A percentile compares a stretch with the other conserved stretches of the same genome.
phyloP scores from a whole-genome alignment of 2,888 invertebrate genomes.

The Apotomis betuletana region DNA sequence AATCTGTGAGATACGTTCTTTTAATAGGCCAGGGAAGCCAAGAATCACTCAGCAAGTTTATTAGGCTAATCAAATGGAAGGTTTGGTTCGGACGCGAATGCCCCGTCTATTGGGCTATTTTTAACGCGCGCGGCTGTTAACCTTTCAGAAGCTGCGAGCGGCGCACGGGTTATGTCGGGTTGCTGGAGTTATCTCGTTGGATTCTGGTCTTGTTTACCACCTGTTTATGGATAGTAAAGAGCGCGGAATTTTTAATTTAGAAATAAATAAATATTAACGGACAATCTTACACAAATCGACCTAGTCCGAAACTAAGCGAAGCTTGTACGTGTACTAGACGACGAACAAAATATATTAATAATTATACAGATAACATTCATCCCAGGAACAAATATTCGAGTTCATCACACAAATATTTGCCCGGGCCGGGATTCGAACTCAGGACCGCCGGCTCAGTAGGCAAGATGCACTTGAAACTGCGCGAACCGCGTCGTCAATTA shows the following conservation, averaged over 20 bases:
- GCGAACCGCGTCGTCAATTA: no score
- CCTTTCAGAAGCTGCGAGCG: slow-evolving; percentile 29
- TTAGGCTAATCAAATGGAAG: slow-evolving; percentile 22
- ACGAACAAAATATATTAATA: no score
- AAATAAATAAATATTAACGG: not conserved
- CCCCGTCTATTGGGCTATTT: slow-evolving; percentile 36
- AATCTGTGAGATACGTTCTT: not conserved
- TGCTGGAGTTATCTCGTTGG: not conserved
- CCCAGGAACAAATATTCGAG: no score
- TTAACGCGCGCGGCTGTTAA: slow-evolving; percentile 35
- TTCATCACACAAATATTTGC: no score
- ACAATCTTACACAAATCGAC: no score
- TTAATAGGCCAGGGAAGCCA: slow-evolving; percentile 18
- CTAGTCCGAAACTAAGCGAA: no score
- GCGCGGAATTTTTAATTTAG: not conserved
- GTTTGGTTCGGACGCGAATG: slow-evolving; percentile 23
- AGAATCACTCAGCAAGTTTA: slow-evolving; percentile 23
- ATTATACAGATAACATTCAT: no score
- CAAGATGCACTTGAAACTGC: no score
- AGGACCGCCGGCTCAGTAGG: no score
- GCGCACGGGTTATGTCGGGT: slow-evolving; percentile 26
- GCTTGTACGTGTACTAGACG: no score
- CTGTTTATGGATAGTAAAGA: slow-evolving; percentile 7
- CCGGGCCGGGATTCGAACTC: no score
- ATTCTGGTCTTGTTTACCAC: slow-evolving; percentile 4